Conservation (phyloP, 2,888 invertebrate species). For the Maniola hyperantus region DNA sequence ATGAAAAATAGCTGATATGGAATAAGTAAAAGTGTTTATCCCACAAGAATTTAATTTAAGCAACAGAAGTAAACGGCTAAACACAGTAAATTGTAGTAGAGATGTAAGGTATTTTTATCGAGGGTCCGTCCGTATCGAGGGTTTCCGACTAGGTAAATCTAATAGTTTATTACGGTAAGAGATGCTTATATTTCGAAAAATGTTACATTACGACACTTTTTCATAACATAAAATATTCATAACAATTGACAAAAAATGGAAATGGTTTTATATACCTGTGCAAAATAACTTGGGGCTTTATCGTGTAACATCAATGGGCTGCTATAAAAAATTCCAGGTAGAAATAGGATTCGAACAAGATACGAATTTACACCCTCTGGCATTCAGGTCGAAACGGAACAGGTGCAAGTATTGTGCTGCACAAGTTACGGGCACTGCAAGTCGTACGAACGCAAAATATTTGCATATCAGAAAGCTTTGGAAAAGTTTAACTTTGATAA, state of each 20-base stretch:
- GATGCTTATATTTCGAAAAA: conserved; percentile 32
- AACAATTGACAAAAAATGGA: too few relatives aligned
- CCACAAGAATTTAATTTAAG: conserved; percentile 36
- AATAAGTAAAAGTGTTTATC: too few relatives aligned
- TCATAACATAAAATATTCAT: too few relatives aligned
- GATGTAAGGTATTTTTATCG: conserved; percentile 36
- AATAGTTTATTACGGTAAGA: conserved; percentile 39
- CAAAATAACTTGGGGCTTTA: background rate
- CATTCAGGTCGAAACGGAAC: background rate
- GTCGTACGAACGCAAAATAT: background rate
- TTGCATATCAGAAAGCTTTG: conserved; percentile 9
- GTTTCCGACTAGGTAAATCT: conserved; percentile 32
- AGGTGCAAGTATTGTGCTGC: background rate
- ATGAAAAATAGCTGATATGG: too few relatives aligned
- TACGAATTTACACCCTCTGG: background rate
- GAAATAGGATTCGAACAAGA: background rate
- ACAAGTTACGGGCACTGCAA: background rate
- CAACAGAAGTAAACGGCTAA: conserved; percentile 24
- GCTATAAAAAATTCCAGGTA: background rate
- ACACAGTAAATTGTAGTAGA: conserved; percentile 12
- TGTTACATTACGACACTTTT: conserved; percentile 20
- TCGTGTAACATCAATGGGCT: background rate
- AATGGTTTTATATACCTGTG: too few relatives aligned
- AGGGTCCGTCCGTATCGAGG: conserved; percentile 42
- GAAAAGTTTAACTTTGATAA: conserved; percentile 5